These are phyloP conservation scores for Pontoporia blainvillei DNA, from an alignment of 2,113 vertebrate species.

Conservation along the genomic window DNA sequence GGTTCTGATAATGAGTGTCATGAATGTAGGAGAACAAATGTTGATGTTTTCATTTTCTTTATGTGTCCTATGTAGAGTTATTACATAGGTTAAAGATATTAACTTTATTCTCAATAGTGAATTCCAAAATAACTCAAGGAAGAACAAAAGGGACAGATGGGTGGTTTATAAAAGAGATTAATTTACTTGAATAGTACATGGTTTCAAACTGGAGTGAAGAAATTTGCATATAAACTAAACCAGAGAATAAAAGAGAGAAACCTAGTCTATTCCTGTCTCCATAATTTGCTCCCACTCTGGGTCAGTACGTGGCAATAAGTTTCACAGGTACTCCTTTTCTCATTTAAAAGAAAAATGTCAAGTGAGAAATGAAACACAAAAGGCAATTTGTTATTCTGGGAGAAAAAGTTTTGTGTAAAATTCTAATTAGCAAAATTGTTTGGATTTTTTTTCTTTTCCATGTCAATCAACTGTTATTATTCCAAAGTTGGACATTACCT, in stretches of 20 bases:
- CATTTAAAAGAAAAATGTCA: not conserved
- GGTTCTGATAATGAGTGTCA: not conserved
- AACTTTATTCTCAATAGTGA: conserved; percentile 19
- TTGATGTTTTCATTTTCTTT: conserved; percentile 15
- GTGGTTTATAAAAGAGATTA: conserved; percentile 37
- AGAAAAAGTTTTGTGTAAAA: not conserved
- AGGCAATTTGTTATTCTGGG: not conserved
- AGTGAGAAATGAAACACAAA: not conserved
- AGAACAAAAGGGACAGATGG: conserved; percentile 12
- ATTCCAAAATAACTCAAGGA: not conserved
- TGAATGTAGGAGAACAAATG: not conserved
- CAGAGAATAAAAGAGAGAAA: not conserved
- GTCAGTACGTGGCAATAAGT: not conserved
- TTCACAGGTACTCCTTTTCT: not conserved
- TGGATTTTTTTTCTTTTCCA: not conserved
- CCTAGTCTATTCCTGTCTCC: not conserved
- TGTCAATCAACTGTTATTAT: not conserved
- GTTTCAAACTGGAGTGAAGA: not conserved
- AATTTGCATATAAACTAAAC: not conserved
- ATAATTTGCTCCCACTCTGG: not conserved
- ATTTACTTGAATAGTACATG: not conserved
- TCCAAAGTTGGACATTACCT: not conserved
- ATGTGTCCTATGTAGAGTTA: not conserved
- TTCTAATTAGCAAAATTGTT: not conserved
- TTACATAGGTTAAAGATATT: not conserved